Evolutionary conservation across 2,888 invertebrate genomes (phyloP), one percentile per base, ranked within the genome.

Genomic region (Heliconius sara): DNA sequence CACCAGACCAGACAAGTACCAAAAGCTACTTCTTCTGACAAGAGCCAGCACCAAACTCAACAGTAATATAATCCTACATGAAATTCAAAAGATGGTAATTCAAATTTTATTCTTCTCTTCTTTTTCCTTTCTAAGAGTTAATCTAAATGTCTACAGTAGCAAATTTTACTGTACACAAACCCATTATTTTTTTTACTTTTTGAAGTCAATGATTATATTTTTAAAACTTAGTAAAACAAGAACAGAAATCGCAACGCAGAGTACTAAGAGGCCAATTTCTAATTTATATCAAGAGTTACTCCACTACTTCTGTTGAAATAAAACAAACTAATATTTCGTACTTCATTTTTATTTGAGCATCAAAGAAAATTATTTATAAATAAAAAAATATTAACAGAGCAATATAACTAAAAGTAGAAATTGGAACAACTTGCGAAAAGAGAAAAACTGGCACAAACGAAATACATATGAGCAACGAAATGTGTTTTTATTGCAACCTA

Each of bases 401-500:
- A 43, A 75, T 75, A 65, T 25, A n/a, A 75, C 25, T 65, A 43
- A 65, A 6, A 43, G 16, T 27, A 65, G 16, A 74, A 68, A 75
- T 68, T 63, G 60, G 67, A 78, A 68, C 67, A 57, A 60, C 19
- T 25, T 27, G 68, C 6, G 39, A 68, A n/a, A 43, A 67, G 30
- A 72, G 74, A 70, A 73, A 65, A 52, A 25, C 22, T 65, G 25
- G 76, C 65, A 13, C 71, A 47, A 63, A 52, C 77, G 77, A 76
- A 80, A 60, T 52, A 52, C 13, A 79, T 80, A 81, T 30, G 70
- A 67, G 47, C 39, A 67, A 82, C 27, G 43, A 77, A 70, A 79
- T 67, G 76, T 80, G 79, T 81, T 83, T 81, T 80, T 81, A 83
- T 77, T 79, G 78, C 79, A 76, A 66, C 78, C 76, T 85, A 86